A percentile compares a stretch with the other conserved stretches of the same genome.
Evolutionary conservation across 2,113 vertebrate genomes (phyloP).

Genomic region (Scomber japonicus): DNA sequence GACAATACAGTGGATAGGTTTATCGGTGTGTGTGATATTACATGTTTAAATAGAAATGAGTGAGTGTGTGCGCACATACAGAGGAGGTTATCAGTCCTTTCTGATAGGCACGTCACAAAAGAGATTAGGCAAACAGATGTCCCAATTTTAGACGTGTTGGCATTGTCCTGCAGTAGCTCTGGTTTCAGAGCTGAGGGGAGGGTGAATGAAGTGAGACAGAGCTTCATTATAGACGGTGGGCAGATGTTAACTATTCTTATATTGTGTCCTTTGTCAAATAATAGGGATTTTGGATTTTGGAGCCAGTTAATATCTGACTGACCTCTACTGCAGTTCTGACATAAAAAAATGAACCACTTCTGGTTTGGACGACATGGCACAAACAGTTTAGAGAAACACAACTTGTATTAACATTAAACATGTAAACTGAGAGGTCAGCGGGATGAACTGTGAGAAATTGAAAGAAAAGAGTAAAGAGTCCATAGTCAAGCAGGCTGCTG

Average conservation of each 20-base stretch:
- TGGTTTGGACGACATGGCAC: not conserved
- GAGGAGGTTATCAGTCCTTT: slow-evolving; percentile 47
- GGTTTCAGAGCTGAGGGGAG: slow-evolving; percentile 33
- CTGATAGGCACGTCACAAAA: slow-evolving; percentile 41
- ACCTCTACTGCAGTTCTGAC: not conserved
- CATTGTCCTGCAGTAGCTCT: slow-evolving; percentile 29
- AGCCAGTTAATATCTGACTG: not conserved
- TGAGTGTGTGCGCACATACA: slow-evolving; percentile 28
- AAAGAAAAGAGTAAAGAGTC: too few species aligned
- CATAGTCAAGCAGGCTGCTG: too few species aligned
- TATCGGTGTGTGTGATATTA: slow-evolving; percentile 45
- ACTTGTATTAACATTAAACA: too few species aligned
- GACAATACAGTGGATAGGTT: slow-evolving; percentile 38
- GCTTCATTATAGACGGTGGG: not conserved
- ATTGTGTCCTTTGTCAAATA: too few species aligned
- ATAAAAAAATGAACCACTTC: too few species aligned
- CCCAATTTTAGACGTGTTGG: slow-evolving; percentile 39
- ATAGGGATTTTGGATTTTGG: not conserved
- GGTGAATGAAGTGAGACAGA: not conserved
- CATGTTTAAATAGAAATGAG: slow-evolving; percentile 38
- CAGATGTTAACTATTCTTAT: not conserved
- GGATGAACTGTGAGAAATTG: too few species aligned
- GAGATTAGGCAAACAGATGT: slow-evolving; percentile 45
- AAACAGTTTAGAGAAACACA: too few species aligned
- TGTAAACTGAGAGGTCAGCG: too few species aligned